A percentile compares a stretch with the other conserved stretches of the same genome.
Evolutionary conservation across 1,140 invertebrate genomes (phyloP).

Genomic region (Drosophila albomicans): DNA sequence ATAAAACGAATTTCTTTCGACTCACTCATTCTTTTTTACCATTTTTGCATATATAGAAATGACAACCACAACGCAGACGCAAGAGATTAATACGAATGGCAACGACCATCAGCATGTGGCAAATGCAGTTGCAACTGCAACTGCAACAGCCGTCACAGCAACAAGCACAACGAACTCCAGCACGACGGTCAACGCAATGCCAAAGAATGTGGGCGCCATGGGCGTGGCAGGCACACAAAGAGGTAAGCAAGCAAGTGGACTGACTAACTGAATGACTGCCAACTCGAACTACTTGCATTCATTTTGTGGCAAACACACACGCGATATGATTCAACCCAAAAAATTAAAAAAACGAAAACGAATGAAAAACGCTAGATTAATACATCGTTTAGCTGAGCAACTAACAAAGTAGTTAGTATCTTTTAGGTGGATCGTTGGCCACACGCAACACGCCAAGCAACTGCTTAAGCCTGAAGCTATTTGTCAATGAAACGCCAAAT

Average conservation of each 20-base stretch:
- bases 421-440: constrained; percentile 2
- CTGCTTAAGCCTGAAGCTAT: constrained; percentile 10
- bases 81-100: constrained; percentile 60
- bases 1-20: constrained; percentile 44
- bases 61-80: constrained; percentile 66
- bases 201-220: constrained; percentile 38
- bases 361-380: constrained; percentile 10
- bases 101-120: not conserved
- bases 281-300: not conserved
- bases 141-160: not conserved
- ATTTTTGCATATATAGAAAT: constrained; percentile 49
- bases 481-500: constrained; percentile 26
- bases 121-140: constrained; percentile 5
- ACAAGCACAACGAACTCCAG: constrained; percentile 19
- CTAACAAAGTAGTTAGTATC: constrained; percentile 16
- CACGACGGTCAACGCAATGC: constrained; percentile 19
- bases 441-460: constrained; percentile 37
- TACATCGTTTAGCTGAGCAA: constrained; percentile 25
- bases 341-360: too few species aligned
- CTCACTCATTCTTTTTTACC: constrained; percentile 7
- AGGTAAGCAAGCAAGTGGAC: constrained; percentile 44
- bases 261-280: too few species aligned
- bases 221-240: constrained; percentile 46
- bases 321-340: constrained; percentile 37
- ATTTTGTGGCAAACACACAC: constrained; percentile 32